phyloP scores from a whole-genome alignment of 2,888 invertebrate genomes.

The Nymphalis c-album region DNA sequence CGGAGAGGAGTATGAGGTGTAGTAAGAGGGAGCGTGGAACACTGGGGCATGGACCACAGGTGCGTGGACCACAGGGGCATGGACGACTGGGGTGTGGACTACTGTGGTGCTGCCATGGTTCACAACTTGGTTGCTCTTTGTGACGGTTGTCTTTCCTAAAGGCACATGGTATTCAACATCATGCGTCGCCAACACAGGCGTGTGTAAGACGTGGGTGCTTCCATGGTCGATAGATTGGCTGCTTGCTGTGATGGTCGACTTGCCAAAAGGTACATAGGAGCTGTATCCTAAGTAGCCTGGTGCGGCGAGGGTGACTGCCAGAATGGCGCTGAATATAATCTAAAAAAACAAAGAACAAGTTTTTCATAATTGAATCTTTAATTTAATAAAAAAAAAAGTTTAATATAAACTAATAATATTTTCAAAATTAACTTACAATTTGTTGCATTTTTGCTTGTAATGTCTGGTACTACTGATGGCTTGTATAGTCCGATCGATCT shows the following conservation, averaged over 20 bases:
- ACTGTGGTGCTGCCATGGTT: conserved; percentile 55
- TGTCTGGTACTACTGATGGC: conserved; percentile 58
- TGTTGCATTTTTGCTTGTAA: conserved; percentile 55
- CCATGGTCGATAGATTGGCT: conserved; percentile 58
- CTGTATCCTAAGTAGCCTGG: conserved; percentile 49
- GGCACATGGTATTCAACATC: conserved; percentile 53
- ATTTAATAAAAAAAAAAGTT: not conserved
- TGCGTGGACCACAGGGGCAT: conserved; percentile 43
- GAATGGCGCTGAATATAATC: conserved; percentile 51
- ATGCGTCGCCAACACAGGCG: conserved; percentile 37
- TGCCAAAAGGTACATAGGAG: conserved; percentile 47
- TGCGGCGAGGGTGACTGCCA: conserved; percentile 55
- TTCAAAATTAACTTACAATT: conserved; percentile 50
- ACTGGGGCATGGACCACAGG: too few species aligned
- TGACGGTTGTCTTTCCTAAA: conserved; percentile 48
- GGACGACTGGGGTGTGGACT: conserved; percentile 41
- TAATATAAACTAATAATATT: not conserved
- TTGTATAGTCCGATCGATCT: conserved; percentile 45
- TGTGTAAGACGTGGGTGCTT: conserved; percentile 52
- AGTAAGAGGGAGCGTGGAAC: too few species aligned
- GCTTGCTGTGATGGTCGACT: conserved; percentile 52
- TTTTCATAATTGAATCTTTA: not conserved
- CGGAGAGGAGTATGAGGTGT: too few species aligned
- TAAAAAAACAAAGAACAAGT: conserved; percentile 37
- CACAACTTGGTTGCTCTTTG: conserved; percentile 67